Conservation (phyloP, 2,888 invertebrate genomes). For the Rotaria sp. region DNA sequence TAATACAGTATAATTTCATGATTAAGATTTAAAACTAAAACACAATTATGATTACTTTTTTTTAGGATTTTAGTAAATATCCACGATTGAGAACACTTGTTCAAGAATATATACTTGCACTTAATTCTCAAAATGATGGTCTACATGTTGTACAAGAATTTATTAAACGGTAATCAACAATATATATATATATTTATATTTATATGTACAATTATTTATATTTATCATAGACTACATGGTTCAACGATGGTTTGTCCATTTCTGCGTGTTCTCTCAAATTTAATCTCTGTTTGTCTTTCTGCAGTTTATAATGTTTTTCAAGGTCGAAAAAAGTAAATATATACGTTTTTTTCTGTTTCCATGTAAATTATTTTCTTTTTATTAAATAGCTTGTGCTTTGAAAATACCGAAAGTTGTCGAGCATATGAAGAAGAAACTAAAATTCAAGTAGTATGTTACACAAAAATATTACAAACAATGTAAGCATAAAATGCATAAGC, state of each 20-base stretch:
- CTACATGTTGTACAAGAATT: slow-evolving; percentile 66
- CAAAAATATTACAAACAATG: slow-evolving; percentile 58
- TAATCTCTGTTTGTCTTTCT: slow-evolving; percentile 70
- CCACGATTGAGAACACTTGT: slow-evolving; percentile 68
- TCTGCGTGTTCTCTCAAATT: slow-evolving; percentile 71
- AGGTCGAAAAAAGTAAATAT: slow-evolving; percentile 48
- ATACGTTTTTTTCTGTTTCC: not conserved
- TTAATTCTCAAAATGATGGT: slow-evolving; percentile 69
- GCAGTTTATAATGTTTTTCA: slow-evolving; percentile 63
- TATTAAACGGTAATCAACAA: slow-evolving; percentile 59
- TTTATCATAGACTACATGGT: slow-evolving; percentile 62
- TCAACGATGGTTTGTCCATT: slow-evolving; percentile 68
- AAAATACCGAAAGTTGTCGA: not conserved
- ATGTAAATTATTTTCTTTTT: not conserved
- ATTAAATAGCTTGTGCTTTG: not conserved
- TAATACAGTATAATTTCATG: slow-evolving; percentile 61
- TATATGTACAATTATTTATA: slow-evolving; percentile 23
- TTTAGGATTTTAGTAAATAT: slow-evolving; percentile 68
- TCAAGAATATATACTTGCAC: slow-evolving; percentile 67
- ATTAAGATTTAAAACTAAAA: not conserved
- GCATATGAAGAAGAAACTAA: slow-evolving; percentile 51
- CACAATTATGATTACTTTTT: slow-evolving; percentile 35
- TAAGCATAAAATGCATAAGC: slow-evolving; percentile 46
- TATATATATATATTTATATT: not conserved
- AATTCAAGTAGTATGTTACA: slow-evolving; percentile 55